Evolutionary conservation across 2,797 vertebrate species (phyloP), one percentile per base, ranked within the genome.

Genomic region (Decapterus maruadsi): DNA sequence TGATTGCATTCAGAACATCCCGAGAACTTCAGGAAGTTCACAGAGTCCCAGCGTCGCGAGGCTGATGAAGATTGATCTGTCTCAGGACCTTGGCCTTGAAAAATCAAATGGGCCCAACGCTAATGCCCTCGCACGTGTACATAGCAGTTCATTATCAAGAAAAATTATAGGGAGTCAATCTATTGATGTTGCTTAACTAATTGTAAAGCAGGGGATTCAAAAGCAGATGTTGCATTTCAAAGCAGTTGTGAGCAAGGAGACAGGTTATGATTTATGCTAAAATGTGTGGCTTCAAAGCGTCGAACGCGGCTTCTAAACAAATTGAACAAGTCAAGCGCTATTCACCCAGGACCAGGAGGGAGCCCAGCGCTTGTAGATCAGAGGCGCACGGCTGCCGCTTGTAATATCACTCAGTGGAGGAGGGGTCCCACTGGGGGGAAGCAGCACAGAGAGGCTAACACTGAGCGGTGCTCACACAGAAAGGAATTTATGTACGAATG

Each of bases 201-300:
- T 95, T 95, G 95, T 95, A 94, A 95, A 95, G 93, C 90, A 75
- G 90, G 91, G 93, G 94, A 95, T 94, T 94, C 91, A 92, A 93
- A 95, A 95, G 92, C 95, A 96, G 95, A 96, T 95, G 95, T 94
- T 95, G 94, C 92, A 95, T 96, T 96, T 96, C 95, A 95, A 96
- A 96, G 95, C 94, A 89, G 90, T 94, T 86, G 93, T 92, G 93
- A 90, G 92, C 91, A 89, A 92, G 93, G 91, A 95, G 95, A 95
- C 94, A 95, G 94, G 94, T 95, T 96, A 96, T 96, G 95, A 96
- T 96, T 95, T 96, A 97, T 97, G 96, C 96, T 96, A 95, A 96
- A 94, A 95, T 93, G 95, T 89, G 90, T 94, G 94, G 94, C 96
- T 96, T 97, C 96, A 96, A 97, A 97, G 96, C 92, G 19, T 85